Evolutionary conservation across 2,888 invertebrate genomes (phyloP), one percentile per base, ranked within the genome.

Genomic region (Ferdinandea cuprea): DNA sequence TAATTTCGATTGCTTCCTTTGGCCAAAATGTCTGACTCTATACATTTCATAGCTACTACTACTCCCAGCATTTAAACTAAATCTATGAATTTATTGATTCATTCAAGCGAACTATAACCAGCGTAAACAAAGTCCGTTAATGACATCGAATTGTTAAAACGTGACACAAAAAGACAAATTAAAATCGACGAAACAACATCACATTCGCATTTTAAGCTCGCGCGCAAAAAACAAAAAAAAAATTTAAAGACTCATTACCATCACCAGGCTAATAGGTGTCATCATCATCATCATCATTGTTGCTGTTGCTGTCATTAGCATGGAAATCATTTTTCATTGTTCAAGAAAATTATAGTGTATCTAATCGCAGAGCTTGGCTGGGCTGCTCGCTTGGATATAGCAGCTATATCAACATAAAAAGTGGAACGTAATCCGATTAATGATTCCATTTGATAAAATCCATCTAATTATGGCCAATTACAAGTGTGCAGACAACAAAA

Each of bases 381-480:
- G 25, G 56, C 44, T 32, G 30, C 32, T 56, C 19, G 42, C 54
- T 61, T n/a, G n/a, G n/a, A n/a, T n/a, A n/a, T n/a, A n/a, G n/a
- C n/a, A 9, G 40, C 48, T 25, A 28, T 25, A 17, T n/a, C 7
- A 9, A 28, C 40, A 35, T n/a, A 59, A 32, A 25, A 25, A 28
- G 19, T 46, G 30, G 19, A 44, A 30, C 19, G 5, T 73, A 69
- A 61, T 76, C 61, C 68, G 59, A 76, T 76, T 68, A 68, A 76
- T 69, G 76, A 69, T 52, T 69, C 44, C 25, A 68, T 76, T 68
- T 61, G 59, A 69, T 69, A 61, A 61, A 69, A 69, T 69, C 61
- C 59, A 76, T 76, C 69, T 76, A 76, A 76, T 76, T 76, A 76
- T 76, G 68, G 35, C 44, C 76, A 76, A 52, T 76, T 76, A 76